These are phyloP conservation scores for Chloroceryle aenea DNA, from an alignment of 2,113 vertebrate genomes.

Conservation along the genomic window DNA sequence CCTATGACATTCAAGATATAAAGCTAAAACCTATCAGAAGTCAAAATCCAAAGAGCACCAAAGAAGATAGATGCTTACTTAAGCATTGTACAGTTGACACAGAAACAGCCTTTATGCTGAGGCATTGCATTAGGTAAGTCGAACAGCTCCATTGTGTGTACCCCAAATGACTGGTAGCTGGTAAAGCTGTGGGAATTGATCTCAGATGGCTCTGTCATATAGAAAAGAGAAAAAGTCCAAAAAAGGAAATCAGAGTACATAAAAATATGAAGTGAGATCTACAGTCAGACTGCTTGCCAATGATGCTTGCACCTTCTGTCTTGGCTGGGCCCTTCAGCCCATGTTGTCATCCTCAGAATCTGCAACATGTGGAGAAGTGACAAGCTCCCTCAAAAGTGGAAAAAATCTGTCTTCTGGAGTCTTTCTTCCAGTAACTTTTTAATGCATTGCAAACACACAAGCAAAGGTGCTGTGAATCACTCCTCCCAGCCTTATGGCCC, in stretches of 20 bases:
- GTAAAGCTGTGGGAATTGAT: neutral
- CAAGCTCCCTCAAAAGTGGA: neutral
- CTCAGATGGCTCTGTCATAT: neutral
- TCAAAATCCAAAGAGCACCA: constrained; percentile 36
- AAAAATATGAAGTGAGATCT: neutral
- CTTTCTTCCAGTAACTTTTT: neutral
- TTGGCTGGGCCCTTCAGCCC: neutral
- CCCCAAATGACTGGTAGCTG: neutral
- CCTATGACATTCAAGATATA: neutral
- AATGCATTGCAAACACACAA: neutral
- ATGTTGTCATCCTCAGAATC: neutral
- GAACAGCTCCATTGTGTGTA: fast-evolving
- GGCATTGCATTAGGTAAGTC: neutral
- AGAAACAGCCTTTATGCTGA: neutral
- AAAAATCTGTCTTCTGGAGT: neutral
- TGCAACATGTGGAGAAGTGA: neutral
- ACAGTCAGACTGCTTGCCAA: neutral
- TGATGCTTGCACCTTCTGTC: neutral
- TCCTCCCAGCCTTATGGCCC: neutral
- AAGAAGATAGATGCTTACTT: neutral
- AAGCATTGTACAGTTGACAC: neutral
- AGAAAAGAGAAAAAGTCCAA: neutral
- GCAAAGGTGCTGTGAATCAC: neutral
- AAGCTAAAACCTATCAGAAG: neutral
- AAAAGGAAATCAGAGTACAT: neutral